Conservation (phyloP, 35 echinoderm and acorn worm species). For the Amphiura filiformis region DNA sequence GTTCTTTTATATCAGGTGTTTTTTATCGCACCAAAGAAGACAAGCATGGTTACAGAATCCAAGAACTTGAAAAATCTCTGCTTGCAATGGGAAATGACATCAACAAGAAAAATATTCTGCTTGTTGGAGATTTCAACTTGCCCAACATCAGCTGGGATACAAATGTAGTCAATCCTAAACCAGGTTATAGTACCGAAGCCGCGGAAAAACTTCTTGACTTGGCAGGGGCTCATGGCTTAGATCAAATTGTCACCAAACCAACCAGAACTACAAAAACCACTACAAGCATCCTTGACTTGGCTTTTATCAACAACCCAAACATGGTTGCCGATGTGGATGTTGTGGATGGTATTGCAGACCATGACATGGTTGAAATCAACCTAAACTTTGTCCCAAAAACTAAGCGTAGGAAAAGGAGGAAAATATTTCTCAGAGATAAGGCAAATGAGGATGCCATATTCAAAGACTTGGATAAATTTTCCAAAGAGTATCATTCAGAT, state of each 20-base stretch:
- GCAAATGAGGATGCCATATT: neutral
- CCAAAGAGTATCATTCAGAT: neutral
- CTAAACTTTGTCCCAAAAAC: neutral
- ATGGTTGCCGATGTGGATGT: slow-evolving; percentile 11
- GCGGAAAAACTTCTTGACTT: slow-evolving; percentile 5
- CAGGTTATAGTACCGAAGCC: neutral
- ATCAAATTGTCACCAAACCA: slow-evolving; percentile 25
- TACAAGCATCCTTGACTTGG: slow-evolving; percentile 6
- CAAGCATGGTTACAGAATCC: neutral
- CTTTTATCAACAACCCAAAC: slow-evolving; percentile 26
- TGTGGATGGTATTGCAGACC: slow-evolving; percentile 19
- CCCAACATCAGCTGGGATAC: slow-evolving; percentile 31
- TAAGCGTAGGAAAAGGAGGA: neutral
- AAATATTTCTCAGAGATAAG: slow-evolving; percentile 12
- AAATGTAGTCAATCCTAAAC: neutral
- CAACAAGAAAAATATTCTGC: slow-evolving; percentile 19
- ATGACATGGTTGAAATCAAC: slow-evolving; percentile 22
- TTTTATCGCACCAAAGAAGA: neutral
- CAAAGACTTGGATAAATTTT: neutral
- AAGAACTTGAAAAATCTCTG: slow-evolving; percentile 1
- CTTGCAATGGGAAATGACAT: neutral
- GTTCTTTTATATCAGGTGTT: neutral
- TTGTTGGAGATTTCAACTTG: slow-evolving; percentile 33
- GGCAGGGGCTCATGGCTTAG: slow-evolving; percentile 10
- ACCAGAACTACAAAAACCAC: slow-evolving; percentile 12